Conservation (phyloP, 2,797 vertebrate genomes). For the Liasis olivaceus region DNA sequence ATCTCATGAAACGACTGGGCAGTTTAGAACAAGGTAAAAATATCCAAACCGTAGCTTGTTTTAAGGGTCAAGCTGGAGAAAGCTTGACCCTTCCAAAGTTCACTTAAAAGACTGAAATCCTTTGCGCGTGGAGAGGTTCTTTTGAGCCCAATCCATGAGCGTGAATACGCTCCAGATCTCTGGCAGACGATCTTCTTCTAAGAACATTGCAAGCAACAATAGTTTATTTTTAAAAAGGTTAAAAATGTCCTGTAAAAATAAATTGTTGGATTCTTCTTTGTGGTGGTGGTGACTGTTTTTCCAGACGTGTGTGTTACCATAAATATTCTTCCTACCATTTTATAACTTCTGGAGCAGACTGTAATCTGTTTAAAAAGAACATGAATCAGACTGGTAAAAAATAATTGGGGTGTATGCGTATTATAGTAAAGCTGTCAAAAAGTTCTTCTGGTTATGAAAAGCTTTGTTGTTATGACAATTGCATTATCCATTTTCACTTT, state of each 20-base stretch:
- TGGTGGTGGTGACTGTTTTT: conserved; percentile 42
- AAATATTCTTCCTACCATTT: conserved; percentile 73
- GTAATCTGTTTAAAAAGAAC: conserved; percentile 79
- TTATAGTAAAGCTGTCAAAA: conserved; percentile 78
- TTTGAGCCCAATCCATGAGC: background rate
- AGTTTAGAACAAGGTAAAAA: no score
- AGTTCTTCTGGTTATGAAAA: conserved; percentile 77
- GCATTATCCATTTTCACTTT: conserved; percentile 70
- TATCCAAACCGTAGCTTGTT: background rate
- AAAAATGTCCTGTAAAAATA: conserved; percentile 67
- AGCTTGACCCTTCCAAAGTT: background rate
- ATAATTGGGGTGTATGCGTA: conserved; percentile 75
- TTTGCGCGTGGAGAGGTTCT: background rate
- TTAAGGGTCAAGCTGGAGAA: background rate
- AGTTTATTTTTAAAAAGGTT: conserved; percentile 51
- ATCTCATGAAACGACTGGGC: no score
- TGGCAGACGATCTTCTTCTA: background rate
- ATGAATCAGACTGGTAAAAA: conserved; percentile 79
- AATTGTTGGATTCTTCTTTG: conserved; percentile 57
- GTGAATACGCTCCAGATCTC: background rate
- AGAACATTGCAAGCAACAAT: background rate
- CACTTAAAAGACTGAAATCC: background rate
- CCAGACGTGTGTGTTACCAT: conserved; percentile 64
- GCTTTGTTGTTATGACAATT: conserved; percentile 84
- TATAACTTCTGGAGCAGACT: conserved; percentile 74